Evolutionary conservation across 2,797 vertebrate species (phyloP).

Genomic region (Sternarchorhynchus goeldii): DNA sequence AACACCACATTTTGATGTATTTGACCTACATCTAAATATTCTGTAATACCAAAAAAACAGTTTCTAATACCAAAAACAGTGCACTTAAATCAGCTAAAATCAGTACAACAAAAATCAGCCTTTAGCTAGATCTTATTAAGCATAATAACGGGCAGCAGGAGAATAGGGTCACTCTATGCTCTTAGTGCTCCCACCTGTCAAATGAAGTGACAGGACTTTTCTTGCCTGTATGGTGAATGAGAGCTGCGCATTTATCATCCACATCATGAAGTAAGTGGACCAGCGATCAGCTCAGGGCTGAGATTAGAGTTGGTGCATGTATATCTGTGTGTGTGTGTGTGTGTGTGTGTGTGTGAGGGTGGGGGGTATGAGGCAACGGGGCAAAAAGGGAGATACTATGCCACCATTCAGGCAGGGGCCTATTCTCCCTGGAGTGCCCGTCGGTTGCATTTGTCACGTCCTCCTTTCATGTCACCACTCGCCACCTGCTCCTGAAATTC

Average conservation of each 20-base stretch:
- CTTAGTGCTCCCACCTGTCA: constrained; percentile 10
- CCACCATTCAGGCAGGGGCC: constrained; percentile 65
- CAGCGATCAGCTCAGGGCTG: constrained; percentile 51
- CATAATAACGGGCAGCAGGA: background rate
- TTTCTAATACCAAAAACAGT: background rate
- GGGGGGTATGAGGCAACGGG: constrained; percentile 54
- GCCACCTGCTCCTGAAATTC: constrained; percentile 82
- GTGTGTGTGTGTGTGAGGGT: constrained; percentile 36
- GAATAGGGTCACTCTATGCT: constrained; percentile 16
- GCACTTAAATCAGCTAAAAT: too few relatives aligned
- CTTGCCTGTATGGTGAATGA: constrained; percentile 58
- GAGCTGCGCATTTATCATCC: constrained; percentile 61
- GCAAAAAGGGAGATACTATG: constrained; percentile 63
- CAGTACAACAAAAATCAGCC: background rate
- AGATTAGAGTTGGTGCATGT: constrained; percentile 49
- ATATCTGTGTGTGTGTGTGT: background rate
- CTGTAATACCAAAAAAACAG: too few relatives aligned
- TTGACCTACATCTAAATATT: background rate
- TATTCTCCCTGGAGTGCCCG: constrained; percentile 62
- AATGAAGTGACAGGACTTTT: constrained; percentile 50
- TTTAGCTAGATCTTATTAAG: constrained; percentile 14
- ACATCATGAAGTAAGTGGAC: constrained; percentile 53
- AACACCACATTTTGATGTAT: background rate
- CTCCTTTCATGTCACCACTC: constrained; percentile 79
- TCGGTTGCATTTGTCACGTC: constrained; percentile 77